Percentiles rank a stretch among this genome's conserved stretches.
Conservation (phyloP, 1,140 invertebrate genomes). For the Palaemon carinicauda region DNA sequence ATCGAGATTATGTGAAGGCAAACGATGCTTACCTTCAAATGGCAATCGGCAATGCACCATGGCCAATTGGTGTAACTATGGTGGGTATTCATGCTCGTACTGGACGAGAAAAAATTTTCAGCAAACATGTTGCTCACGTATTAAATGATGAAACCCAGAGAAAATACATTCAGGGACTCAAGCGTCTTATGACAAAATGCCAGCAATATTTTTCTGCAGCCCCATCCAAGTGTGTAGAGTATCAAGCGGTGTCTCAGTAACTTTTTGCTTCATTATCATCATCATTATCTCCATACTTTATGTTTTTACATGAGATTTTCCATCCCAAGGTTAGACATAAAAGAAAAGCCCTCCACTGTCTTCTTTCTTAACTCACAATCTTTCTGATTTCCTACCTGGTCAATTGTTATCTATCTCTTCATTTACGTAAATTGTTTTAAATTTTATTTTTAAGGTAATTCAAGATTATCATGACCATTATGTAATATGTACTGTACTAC, state of each 20-base stretch:
- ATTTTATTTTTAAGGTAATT: too few species aligned
- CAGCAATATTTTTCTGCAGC: slow-evolving; percentile 97
- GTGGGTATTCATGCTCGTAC: slow-evolving; percentile 99
- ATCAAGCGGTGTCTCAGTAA: slow-evolving; percentile 66
- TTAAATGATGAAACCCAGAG: slow-evolving; percentile 99
- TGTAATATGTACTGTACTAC: too few species aligned
- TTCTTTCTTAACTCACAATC: too few species aligned
- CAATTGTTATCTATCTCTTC: too few species aligned
- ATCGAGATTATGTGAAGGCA: slow-evolving; percentile 86
- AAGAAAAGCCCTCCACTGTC: too few species aligned
- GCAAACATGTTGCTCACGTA: slow-evolving; percentile 98
- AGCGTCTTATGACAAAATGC: slow-evolving; percentile 96
- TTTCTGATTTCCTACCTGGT: too few species aligned
- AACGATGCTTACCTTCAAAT: slow-evolving; percentile 81
- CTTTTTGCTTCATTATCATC: background rate
- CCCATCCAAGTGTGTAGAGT: slow-evolving; percentile 97
- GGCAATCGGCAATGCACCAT: slow-evolving; percentile 99
- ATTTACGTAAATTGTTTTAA: too few species aligned
- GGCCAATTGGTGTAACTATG: slow-evolving; percentile 99
- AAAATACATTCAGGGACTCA: slow-evolving; percentile 92
- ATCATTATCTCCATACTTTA: background rate
- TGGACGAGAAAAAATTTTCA: slow-evolving; percentile 98
- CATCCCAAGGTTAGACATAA: too few species aligned
- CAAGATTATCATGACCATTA: too few species aligned
- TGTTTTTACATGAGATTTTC: too few species aligned